Evolutionary conservation across 2,797 vertebrate genomes (phyloP).

Genomic region (Clamator glandarius): DNA sequence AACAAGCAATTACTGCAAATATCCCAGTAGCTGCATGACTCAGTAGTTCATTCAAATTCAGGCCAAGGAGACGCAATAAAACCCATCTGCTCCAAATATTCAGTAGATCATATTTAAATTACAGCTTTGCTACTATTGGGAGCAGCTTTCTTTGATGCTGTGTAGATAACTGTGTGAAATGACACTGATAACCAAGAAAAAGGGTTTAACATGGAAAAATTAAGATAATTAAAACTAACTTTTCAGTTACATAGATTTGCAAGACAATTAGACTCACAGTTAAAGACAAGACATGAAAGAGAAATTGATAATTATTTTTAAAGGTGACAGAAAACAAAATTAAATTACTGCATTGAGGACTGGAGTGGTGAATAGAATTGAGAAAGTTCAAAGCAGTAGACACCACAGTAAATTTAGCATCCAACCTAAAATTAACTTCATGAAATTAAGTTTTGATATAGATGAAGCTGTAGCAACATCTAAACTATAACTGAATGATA

Average conservation of each 20-base stretch:
- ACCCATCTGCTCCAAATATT: constrained; percentile 44
- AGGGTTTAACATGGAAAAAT: constrained; percentile 32
- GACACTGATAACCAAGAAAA: background rate
- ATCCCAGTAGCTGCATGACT: constrained; percentile 2
- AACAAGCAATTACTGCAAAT: constrained; percentile 57
- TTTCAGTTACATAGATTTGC: constrained; percentile 17
- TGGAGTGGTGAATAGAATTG: background rate
- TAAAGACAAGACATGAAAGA: background rate
- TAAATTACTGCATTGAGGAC: background rate
- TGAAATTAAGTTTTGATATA: background rate
- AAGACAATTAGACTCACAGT: background rate
- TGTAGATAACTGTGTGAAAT: constrained; percentile 10
- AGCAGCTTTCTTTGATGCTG: constrained; percentile 4
- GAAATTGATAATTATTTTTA: constrained; percentile 13
- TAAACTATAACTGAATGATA: background rate
- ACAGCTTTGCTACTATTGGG: background rate
- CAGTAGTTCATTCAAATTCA: constrained; percentile 45
- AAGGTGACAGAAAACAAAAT: constrained; percentile 33
- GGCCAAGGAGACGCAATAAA: constrained; percentile 37
- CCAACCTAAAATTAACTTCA: background rate
- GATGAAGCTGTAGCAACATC: background rate
- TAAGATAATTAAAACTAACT: constrained; percentile 57
- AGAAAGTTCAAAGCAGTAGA: background rate
- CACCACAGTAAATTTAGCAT: background rate
- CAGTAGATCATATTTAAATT: constrained; percentile 38